Evolutionary conservation across 2,888 invertebrate species (phyloP), one percentile per base, ranked within the genome.

Genomic region (Callinectes sapidus): DNA sequence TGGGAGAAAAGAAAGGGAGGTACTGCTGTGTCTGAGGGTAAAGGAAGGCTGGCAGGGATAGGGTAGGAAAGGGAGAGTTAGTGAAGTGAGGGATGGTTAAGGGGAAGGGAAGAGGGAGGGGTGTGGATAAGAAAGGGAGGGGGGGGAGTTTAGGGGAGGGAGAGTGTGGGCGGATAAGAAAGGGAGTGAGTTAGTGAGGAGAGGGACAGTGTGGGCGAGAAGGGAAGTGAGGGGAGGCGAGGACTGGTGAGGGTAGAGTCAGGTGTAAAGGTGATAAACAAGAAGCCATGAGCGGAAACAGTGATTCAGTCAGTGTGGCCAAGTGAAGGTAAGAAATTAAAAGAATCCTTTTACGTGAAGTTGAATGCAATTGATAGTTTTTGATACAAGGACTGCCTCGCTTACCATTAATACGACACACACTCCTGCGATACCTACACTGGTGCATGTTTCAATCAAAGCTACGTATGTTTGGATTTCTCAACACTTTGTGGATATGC

Each of bases 261-360:
- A 71, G 71, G 71, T 71, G 71, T 71, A 71, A 71, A 71, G 54
- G 42, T 35, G 87, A 39, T 48, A 35, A 54, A 39, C 48, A 87
- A 54, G 39, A 54, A 54, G 48, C n/a, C 54, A n/a, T 39, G 42
- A 18, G 86, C 35, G 86, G 42, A 42, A 42, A 16, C n/a, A 42
- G 71, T 71, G 28, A 71, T 71, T 71, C 28, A 71, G 71, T 71
- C 10, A n/a, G 71, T 71, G 28, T 71, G 28, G 71, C 23, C 71
- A 71, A 23, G 71, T 71, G 28, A 71, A 71, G 28, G 71, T 28
- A 18, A 28, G 71, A 71, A n/a, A n/a, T 28, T 71, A 28, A 2
- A 71, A n/a, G 71, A 71, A 71, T 71, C 23, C 10, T 71, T n/a
- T 71, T 2, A 28, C n/a, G n/a, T 71, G 23, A 71, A n/a, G 71